Evolutionary conservation across 92 coral and sea anemone species (phyloP), one percentile per base, ranked within the genome.

Genomic region (Meandrina meandrites): DNA sequence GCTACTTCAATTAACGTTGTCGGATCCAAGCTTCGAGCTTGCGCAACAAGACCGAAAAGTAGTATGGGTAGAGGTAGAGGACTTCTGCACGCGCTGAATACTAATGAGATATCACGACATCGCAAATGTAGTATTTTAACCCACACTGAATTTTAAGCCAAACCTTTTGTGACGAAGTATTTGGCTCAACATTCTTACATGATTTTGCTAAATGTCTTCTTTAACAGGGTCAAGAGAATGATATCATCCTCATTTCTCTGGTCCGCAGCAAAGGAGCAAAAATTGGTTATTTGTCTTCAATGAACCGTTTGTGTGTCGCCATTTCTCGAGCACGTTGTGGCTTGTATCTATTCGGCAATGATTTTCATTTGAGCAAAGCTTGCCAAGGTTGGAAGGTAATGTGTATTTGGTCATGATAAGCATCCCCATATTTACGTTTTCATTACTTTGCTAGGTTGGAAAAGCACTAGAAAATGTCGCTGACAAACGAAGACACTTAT

Each of bases 301-400:
- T 73, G 53, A 93, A 94, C 62, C 94, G 98, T 37, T 84, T 94
- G 24, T 94, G 98, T 86, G 98, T 94, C 21, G 96, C 98, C 22
- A 89, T 94, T 8, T 94, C 98, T 15, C 95, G 98, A 9, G 98
- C 98, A 9, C 91, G 92, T 5, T 86, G 93, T 84, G 98, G 94
- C 27, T 86, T 94, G 76, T 94, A 94, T 85, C 82, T 94, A 3
- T 94, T 94, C 62, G 98, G 98, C 18, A 88, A 94, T 67, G 36
- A 81, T 18, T 0, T n/a, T 12, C 91, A 84, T 13, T 51, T 94
- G 19, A 42, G 54, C 13, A 36, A 8, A 0, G 64, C 58, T 15
- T 92, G 92, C 0, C 0, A 34, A 40, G 85, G 85, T 30, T 94
- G 98, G 98, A 81, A 83, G 93, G 96, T 81, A 28, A 36, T 81